Evolutionary conservation across 1,140 invertebrate genomes (phyloP).

Genomic region (Pararge aegeria): DNA sequence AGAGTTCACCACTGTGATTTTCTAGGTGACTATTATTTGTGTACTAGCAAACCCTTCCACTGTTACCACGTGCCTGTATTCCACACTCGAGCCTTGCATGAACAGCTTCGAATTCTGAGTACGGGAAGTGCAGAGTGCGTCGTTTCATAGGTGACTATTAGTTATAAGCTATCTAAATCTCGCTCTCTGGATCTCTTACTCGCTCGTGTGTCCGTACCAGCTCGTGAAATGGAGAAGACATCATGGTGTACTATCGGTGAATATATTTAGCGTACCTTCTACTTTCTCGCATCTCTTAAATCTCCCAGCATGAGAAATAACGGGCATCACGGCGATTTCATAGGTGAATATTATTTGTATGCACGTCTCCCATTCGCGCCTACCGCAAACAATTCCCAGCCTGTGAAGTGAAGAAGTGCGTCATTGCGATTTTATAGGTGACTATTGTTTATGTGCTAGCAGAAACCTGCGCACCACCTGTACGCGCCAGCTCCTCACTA

Average conservation of each 20-base stretch:
- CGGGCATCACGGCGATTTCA: neutral
- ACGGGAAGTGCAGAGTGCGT: neutral
- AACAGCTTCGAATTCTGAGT: no score
- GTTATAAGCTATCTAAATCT: no score
- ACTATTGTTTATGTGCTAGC: conserved; percentile 5
- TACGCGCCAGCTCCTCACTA: conserved; percentile 14
- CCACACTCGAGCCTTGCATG: neutral
- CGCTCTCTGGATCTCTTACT: no score
- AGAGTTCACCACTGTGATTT: conserved; percentile 97
- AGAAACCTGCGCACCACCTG: neutral
- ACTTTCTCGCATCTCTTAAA: no score
- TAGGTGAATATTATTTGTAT: neutral
- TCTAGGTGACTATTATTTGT: conserved; percentile 82
- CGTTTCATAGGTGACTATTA: neutral
- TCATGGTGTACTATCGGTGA: no score
- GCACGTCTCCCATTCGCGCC: conserved; percentile 5
- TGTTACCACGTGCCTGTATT: neutral
- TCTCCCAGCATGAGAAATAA: no score
- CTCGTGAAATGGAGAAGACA: no score
- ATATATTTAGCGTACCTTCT: no score
- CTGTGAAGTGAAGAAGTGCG: conserved; percentile 21
- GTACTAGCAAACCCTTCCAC: neutral
- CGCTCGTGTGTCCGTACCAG: no score
- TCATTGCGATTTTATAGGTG: conserved; percentile 23
- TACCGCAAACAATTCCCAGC: conserved; percentile 15